Evolutionary conservation across 2,113 vertebrate species (phyloP).

Genomic region (Pituophis catenifer): DNA sequence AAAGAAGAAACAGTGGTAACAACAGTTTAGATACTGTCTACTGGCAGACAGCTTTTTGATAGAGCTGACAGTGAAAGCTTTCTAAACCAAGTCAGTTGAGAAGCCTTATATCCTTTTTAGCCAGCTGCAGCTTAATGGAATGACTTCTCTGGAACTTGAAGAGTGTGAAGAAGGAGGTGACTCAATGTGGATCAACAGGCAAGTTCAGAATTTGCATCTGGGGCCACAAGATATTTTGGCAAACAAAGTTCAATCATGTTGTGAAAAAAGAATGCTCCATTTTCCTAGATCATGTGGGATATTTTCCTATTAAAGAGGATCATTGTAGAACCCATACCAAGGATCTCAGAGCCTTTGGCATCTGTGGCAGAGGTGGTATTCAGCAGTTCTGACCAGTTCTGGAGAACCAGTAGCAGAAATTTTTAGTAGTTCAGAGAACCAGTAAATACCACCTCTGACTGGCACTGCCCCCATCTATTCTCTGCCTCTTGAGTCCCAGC

Average conservation of each 20-base stretch:
- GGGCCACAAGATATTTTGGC: not conserved
- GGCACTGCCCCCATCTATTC: too few relatives aligned
- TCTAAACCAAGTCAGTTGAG: not conserved
- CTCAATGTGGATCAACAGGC: not conserved
- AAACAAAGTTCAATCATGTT: not conserved
- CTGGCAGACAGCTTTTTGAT: not conserved
- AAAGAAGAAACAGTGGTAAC: not conserved
- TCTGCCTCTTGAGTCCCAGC: too few relatives aligned
- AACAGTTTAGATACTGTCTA: not conserved
- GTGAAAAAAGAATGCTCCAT: not conserved
- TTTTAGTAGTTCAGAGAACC: too few relatives aligned
- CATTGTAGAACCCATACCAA: not conserved
- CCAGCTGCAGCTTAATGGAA: not conserved
- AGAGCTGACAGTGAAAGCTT: not conserved
- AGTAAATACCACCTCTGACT: too few relatives aligned
- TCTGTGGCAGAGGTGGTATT: not conserved
- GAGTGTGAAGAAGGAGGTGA: not conserved
- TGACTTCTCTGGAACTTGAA: not conserved
- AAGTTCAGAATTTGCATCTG: not conserved
- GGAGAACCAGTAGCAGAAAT: too few relatives aligned
- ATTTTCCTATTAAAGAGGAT: not conserved
- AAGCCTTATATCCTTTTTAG: not conserved
- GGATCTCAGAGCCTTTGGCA: not conserved
- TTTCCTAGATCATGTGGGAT: not conserved
- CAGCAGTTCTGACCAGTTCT: too few relatives aligned